Evolutionary conservation across 2,797 vertebrate genomes (phyloP).

Genomic region (Sebastiscus albofasciatus): DNA sequence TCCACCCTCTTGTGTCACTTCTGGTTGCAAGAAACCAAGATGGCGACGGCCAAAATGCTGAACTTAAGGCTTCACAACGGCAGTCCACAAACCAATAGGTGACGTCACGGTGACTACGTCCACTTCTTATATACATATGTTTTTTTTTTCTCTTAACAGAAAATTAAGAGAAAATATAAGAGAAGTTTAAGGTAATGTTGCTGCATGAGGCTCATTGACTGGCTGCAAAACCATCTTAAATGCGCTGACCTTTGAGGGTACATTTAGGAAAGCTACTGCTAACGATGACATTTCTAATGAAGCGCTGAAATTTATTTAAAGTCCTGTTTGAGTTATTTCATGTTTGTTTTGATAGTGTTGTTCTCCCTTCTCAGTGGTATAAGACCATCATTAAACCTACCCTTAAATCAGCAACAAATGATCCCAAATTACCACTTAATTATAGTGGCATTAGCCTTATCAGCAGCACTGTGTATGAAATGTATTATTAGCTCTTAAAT

Average conservation of each 20-base stretch:
- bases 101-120: too few relatives aligned
- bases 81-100: too few relatives aligned
- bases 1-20: too few relatives aligned
- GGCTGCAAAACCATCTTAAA: neutral
- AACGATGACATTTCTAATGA: neutral
- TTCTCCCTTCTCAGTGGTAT: neutral
- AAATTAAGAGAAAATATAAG: too few relatives aligned
- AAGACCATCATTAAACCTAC: neutral
- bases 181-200: too few relatives aligned
- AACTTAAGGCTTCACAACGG: too few relatives aligned
- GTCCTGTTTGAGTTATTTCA: neutral
- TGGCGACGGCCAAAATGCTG: too few relatives aligned
- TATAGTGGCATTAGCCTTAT: neutral
- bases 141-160: too few relatives aligned
- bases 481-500: neutral
- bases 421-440: constrained; percentile 7
- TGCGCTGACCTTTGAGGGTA: neutral
- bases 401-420: neutral
- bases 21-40: too few relatives aligned
- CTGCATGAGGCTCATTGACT: neutral
- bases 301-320: neutral
- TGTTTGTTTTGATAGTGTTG: neutral
- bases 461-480: neutral
- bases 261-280: neutral
- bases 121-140: too few relatives aligned